Evolutionary conservation across 2,797 vertebrate genomes (phyloP).

Genomic region (Momotus momota): DNA sequence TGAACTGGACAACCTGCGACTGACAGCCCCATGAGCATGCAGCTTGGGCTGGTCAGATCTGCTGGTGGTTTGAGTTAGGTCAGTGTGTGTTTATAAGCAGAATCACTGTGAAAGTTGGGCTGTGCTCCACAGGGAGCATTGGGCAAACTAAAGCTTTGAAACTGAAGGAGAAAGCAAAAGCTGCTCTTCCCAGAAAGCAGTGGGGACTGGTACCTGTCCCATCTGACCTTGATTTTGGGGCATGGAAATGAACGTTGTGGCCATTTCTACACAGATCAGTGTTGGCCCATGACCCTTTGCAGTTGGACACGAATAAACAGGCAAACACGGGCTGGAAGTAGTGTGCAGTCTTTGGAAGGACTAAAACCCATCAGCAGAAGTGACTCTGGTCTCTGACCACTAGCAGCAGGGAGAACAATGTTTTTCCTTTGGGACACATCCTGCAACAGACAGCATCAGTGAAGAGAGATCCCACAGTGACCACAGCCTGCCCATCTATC

Average conservation of each 20-base stretch:
- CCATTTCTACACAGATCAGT: not conserved
- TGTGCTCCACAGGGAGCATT: not conserved
- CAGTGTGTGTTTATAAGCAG: not conserved
- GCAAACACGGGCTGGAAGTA: not conserved
- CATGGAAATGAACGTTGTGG: not conserved
- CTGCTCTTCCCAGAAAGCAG: not conserved
- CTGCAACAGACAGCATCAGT: not conserved
- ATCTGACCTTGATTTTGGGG: not conserved
- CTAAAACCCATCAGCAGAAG: accelerated
- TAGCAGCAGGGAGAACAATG: not conserved
- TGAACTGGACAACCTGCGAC: not conserved
- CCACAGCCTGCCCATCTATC: not conserved
- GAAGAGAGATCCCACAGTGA: not conserved
- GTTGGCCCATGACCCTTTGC: not conserved
- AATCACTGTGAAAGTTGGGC: not conserved
- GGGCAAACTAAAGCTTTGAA: not conserved
- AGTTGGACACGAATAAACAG: accelerated
- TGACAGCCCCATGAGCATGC: accelerated
- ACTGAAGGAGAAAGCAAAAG: not conserved
- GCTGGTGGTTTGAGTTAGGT: not conserved
- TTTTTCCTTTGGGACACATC: not conserved
- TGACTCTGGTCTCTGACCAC: not conserved
- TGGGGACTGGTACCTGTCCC: accelerated
- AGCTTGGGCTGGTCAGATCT: not conserved
- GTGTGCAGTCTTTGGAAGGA: not conserved